These are phyloP conservation scores for Cottus gobio DNA, from an alignment of 2,113 vertebrate genomes.

Conservation along the genomic window DNA sequence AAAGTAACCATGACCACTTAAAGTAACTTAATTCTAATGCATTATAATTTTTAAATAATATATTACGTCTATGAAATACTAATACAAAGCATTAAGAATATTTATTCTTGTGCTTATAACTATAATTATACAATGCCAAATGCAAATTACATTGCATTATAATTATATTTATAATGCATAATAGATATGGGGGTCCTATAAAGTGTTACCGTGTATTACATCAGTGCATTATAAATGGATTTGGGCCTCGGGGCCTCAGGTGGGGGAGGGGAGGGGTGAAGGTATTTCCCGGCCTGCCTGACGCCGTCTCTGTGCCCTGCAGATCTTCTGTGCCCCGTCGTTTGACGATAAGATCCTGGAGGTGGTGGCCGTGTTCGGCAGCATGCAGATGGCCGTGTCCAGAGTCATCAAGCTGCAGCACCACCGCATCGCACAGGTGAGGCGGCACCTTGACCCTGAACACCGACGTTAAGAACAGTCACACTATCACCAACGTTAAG, in stretches of 20 bases:
- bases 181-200: background rate
- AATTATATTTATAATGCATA: background rate
- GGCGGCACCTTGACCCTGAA: too few relatives aligned
- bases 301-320: slow-evolving; percentile 5
- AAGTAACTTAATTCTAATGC: background rate
- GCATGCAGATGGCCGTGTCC: slow-evolving; percentile 98
- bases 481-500: too few relatives aligned
- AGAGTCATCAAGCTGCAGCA: slow-evolving; percentile 98
- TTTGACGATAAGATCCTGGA: slow-evolving; percentile 99
- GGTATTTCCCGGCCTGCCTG: background rate
- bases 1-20: background rate
- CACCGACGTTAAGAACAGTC: too few relatives aligned
- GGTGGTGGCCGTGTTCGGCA: slow-evolving; percentile 97
- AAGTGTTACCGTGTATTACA: background rate
- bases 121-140: background rate
- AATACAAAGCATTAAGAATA: background rate
- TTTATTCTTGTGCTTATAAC: background rate
- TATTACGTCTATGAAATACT: background rate
- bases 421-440: slow-evolving; percentile 97
- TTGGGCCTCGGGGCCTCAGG: too few relatives aligned
- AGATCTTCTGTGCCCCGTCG: slow-evolving; percentile 98
- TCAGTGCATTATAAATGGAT: background rate
- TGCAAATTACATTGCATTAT: background rate
- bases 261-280: background rate
- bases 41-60: background rate